Evolutionary conservation across 1,140 invertebrate species (phyloP).

Genomic region (Drosophila parvula): DNA sequence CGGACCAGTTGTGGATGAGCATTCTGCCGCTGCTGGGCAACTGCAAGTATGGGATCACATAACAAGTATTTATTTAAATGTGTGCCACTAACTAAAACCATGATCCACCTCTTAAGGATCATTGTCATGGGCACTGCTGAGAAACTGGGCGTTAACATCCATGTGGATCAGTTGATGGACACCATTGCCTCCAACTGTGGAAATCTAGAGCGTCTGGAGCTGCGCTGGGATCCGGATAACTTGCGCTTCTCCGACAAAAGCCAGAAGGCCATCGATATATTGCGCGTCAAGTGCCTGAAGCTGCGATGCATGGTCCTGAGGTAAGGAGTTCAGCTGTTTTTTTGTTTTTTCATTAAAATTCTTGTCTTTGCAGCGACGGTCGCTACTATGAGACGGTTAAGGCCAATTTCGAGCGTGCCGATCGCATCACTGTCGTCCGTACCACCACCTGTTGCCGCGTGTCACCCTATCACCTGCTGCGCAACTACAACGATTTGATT

Average conservation of each 20-base stretch:
- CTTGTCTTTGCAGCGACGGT: constrained; percentile 91
- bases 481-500: constrained; percentile 96
- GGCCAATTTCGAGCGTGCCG: constrained; percentile 99
- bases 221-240: constrained; percentile 98
- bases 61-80: not conserved
- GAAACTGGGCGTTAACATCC: constrained; percentile 97
- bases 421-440: constrained; percentile 97
- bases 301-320: constrained; percentile 92
- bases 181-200: constrained; percentile 97
- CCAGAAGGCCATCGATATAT: constrained; percentile 97
- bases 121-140: constrained; percentile 98
- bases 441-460: constrained; percentile 97
- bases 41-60: constrained; percentile 90
- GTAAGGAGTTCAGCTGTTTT: constrained; percentile 84
- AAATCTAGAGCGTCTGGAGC: constrained; percentile 94
- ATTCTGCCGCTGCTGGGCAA: constrained; percentile 95
- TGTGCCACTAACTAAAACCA: not conserved
- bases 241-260: constrained; percentile 99
- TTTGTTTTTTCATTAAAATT: too few relatives aligned
- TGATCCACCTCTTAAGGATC: constrained; percentile 89
- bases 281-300: constrained; percentile 94
- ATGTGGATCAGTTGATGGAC: constrained; percentile 98
- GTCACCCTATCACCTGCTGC: constrained; percentile 95
- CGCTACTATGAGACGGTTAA: constrained; percentile 99
- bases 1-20: constrained; percentile 98